Conservation (phyloP, 2,888 invertebrate genomes). For the Aphidius colemani region DNA sequence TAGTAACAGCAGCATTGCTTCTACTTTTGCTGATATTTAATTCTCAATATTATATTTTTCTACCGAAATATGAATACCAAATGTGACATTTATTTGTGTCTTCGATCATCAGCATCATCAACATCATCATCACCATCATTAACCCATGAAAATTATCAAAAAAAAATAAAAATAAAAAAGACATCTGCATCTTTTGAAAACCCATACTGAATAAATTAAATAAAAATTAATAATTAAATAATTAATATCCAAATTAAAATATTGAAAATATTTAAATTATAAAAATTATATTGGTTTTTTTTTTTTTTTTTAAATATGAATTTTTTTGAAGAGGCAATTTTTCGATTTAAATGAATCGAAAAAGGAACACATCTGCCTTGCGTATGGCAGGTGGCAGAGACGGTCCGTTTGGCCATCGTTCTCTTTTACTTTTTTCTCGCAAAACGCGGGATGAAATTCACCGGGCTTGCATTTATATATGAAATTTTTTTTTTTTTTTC, state of each 20-base stretch:
- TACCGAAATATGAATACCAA: no score
- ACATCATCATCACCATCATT: no score
- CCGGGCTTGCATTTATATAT: constrained; percentile 14
- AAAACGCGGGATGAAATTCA: constrained; percentile 18
- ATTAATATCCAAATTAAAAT: no score
- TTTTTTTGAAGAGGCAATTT: not conserved
- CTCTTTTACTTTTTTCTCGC: constrained; percentile 23
- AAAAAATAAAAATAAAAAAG: no score
- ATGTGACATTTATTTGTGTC: no score
- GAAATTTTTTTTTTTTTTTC: constrained; percentile 8
- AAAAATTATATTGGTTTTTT: not conserved
- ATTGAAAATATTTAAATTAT: not conserved
- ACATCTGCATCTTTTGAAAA: no score
- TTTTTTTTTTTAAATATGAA: constrained; percentile 8
- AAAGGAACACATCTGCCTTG: constrained; percentile 51
- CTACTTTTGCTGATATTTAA: no score
- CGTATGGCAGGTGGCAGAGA: constrained; percentile 53
- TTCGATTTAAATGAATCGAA: constrained; percentile 18
- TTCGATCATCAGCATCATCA: no score
- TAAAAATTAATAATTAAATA: no score
- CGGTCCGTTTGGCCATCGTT: constrained; percentile 10
- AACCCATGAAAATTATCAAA: no score
- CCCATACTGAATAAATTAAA: no score
- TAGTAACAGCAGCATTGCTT: not conserved
- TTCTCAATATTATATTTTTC: no score